Percentiles rank a stretch among this genome's conserved stretches.
phyloP scores from a whole-genome alignment of 2,888 invertebrate species.

The Agriopis aurantiaria region DNA sequence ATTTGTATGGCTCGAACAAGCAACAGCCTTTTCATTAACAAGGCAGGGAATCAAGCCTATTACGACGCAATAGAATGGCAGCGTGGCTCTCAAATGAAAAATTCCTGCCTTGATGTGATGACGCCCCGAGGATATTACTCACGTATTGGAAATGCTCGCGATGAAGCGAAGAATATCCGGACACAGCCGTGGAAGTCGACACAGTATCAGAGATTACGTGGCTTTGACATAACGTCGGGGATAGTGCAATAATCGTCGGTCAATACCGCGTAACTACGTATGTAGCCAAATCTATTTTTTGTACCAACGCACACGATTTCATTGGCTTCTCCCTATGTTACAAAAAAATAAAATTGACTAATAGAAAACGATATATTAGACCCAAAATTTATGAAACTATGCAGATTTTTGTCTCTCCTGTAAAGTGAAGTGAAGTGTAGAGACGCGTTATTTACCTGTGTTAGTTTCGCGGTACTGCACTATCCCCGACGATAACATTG shows the following conservation, averaged over 20 bases:
- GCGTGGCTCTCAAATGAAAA: conserved; percentile 27
- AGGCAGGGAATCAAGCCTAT: conserved; percentile 1
- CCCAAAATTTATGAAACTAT: too few species aligned
- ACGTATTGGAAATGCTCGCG: conserved; percentile 33
- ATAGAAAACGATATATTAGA: too few species aligned
- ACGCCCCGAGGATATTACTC: conserved; percentile 27
- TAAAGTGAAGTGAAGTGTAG: not conserved
- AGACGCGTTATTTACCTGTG: conserved; percentile 1
- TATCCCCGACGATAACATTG: not conserved
- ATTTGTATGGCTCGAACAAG: not conserved
- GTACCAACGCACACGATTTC: too few species aligned
- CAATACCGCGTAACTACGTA: too few species aligned
- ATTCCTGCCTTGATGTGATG: conserved; percentile 24
- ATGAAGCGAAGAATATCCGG: conserved; percentile 19
- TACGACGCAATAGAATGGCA: conserved; percentile 8
- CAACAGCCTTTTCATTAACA: not conserved
- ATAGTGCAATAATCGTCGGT: too few species aligned
- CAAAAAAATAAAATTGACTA: too few species aligned
- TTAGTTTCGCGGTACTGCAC: not conserved
- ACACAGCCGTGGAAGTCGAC: not conserved
- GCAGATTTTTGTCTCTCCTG: conserved; percentile 4
- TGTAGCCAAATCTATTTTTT: too few species aligned
- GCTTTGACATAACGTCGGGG: not conserved
- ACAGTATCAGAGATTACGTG: conserved; percentile 6
- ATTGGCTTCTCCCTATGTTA: too few species aligned